Percentiles rank a stretch among this genome's conserved stretches.
Evolutionary conservation across 2,888 invertebrate genomes (phyloP).

Genomic region (Antheraea assamensis): DNA sequence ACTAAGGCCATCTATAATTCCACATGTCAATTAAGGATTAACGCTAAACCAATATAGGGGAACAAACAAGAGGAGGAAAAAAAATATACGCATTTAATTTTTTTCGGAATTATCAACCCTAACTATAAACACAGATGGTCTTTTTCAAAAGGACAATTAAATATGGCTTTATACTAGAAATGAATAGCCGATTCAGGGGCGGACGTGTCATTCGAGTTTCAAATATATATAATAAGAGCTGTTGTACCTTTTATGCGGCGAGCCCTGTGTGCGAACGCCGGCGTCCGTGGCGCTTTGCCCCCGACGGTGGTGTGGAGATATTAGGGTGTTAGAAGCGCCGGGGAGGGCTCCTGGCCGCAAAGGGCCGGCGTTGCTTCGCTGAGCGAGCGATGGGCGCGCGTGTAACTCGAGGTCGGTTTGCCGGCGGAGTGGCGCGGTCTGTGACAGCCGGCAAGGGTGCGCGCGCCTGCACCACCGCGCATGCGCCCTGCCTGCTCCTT

Average conservation of each 20-base stretch:
- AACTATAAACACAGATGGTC: conserved; percentile 16
- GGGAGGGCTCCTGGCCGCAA: conserved; percentile 77
- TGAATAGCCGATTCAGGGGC: conserved; percentile 53
- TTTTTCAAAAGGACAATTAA: conserved; percentile 46
- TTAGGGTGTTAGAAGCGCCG: conserved; percentile 65
- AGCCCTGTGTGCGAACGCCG: conserved; percentile 74
- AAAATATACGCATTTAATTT: conserved; percentile 19
- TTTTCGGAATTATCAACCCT: conserved; percentile 56
- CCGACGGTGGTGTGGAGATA: conserved; percentile 48
- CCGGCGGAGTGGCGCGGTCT: conserved; percentile 71
- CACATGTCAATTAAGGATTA: conserved; percentile 57
- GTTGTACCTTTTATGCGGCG: conserved; percentile 76
- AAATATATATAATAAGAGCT: conserved; percentile 43
- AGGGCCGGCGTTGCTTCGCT: conserved; percentile 78
- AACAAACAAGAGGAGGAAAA: conserved; percentile 39
- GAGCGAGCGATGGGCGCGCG: conserved; percentile 71
- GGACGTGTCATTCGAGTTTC: conserved; percentile 48
- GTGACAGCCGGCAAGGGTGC: conserved; percentile 60
- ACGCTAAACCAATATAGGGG: conserved; percentile 42
- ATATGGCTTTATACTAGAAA: conserved; percentile 53
- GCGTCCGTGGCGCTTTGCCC: conserved; percentile 62
- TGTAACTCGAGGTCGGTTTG: conserved; percentile 71
- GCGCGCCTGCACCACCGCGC: conserved; percentile 71
- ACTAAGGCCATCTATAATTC: conserved; percentile 60
- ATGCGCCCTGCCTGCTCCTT: conserved; percentile 55